These are phyloP conservation scores for Odontamblyopus lacepedii DNA, from an alignment of 2,797 vertebrate genomes.

Conservation along the genomic window DNA sequence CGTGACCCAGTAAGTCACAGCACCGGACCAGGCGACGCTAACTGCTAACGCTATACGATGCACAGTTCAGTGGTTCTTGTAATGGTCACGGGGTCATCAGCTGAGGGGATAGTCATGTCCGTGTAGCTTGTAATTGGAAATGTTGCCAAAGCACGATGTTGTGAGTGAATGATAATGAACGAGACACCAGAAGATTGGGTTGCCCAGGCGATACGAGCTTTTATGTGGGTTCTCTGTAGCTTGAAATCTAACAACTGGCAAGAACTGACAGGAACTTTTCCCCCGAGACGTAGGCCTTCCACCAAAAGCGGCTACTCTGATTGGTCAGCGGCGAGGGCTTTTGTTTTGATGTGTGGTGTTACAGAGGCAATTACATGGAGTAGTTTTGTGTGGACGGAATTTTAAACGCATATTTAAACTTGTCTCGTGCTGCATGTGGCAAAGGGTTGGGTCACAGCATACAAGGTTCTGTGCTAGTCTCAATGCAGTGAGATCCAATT, in stretches of 20 bases:
- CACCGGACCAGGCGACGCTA: constrained; percentile 20
- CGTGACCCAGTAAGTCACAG: constrained; percentile 35
- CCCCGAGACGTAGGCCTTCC: background rate
- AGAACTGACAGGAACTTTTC: constrained; percentile 8
- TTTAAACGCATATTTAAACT: background rate
- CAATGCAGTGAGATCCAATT: background rate
- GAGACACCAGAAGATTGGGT: background rate
- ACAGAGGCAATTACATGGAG: background rate
- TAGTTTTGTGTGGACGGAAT: background rate
- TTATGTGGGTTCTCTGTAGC: constrained; percentile 16
- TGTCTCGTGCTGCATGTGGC: background rate
- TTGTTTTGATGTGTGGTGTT: background rate
- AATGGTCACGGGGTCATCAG: constrained; percentile 33
- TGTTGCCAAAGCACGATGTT: constrained; percentile 15
- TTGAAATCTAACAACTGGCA: constrained; percentile 28
- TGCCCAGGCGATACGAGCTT: constrained; percentile 13
- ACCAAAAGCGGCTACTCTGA: background rate
- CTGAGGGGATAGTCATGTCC: constrained; percentile 46
- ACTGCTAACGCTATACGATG: constrained; percentile 31
- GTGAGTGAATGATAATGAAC: constrained; percentile 12
- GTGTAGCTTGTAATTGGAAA: constrained; percentile 45
- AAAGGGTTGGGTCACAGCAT: background rate
- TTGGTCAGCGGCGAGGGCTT: background rate
- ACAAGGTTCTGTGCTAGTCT: too few relatives aligned
- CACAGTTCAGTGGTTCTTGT: constrained; percentile 17